Conservation (phyloP, 2,888 invertebrate species). For the Callinectes sapidus region DNA sequence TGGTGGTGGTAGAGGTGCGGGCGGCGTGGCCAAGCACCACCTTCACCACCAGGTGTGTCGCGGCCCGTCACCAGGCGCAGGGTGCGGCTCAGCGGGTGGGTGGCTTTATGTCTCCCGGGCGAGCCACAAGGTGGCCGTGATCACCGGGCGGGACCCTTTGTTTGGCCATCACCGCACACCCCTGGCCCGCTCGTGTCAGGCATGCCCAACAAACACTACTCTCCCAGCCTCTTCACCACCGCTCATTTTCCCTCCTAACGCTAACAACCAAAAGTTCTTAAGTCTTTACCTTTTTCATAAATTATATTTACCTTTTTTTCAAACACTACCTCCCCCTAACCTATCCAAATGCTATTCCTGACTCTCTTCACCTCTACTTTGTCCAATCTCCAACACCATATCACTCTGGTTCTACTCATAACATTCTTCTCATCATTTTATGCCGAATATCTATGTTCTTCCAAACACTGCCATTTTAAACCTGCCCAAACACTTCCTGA, state of each 20-base stretch:
- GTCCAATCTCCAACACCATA: too few species aligned
- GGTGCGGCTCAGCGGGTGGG: not conserved
- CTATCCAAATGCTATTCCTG: too few species aligned
- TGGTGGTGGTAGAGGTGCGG: not conserved
- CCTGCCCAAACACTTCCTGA: too few species aligned
- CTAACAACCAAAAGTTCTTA: not conserved
- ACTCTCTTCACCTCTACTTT: too few species aligned
- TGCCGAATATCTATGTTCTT: too few species aligned
- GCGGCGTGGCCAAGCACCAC: not conserved
- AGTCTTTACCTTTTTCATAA: not conserved
- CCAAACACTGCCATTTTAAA: too few species aligned
- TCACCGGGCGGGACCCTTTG: constrained; percentile 59
- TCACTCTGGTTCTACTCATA: too few species aligned
- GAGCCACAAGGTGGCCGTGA: constrained; percentile 56
- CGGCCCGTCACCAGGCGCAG: not conserved
- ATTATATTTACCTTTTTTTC: too few species aligned
- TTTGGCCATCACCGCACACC: constrained; percentile 55
- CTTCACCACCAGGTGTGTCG: not conserved
- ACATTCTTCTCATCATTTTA: too few species aligned
- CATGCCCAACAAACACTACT: constrained; percentile 19
- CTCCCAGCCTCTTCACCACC: not conserved
- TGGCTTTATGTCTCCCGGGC: constrained; percentile 51
- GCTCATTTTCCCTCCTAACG: not conserved
- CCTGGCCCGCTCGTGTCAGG: constrained; percentile 48
- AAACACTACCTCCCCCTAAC: too few species aligned